Conservation (phyloP, 35 echinoderm and acorn worm species). For the Holothuria glaberrima region DNA sequence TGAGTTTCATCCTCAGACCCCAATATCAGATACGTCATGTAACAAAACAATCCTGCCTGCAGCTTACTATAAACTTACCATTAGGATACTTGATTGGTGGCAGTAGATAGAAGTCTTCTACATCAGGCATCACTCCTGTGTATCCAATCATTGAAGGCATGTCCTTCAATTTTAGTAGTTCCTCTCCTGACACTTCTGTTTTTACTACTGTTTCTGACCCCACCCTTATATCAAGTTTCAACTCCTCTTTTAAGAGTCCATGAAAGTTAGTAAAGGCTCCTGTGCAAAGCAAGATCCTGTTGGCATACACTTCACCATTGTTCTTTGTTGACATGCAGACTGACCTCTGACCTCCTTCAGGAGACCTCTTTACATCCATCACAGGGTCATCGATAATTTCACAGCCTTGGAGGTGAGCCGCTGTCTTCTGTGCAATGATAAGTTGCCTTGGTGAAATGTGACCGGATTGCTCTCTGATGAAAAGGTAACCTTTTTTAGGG, state of each 20-base stretch:
- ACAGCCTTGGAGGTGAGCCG: conserved; percentile 63
- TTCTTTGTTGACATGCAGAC: conserved; percentile 26
- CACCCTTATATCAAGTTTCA: conserved; percentile 52
- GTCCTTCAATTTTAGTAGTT: conserved; percentile 47
- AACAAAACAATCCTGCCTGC: too few relatives aligned
- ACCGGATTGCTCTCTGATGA: conserved; percentile 32
- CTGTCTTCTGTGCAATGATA: conserved; percentile 64
- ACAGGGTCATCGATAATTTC: conserved; percentile 70
- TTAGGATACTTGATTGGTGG: conserved; percentile 90
- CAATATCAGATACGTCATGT: too few relatives aligned
- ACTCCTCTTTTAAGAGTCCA: conserved; percentile 50
- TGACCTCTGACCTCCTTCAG: background rate
- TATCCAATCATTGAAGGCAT: conserved; percentile 71
- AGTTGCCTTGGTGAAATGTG: conserved; percentile 65
- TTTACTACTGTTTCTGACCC: conserved; percentile 45
- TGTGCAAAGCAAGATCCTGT: conserved; percentile 70
- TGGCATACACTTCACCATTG: conserved; percentile 42
- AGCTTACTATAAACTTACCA: conserved; percentile 49
- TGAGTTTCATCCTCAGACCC: too few relatives aligned
- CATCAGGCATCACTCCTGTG: conserved; percentile 18
- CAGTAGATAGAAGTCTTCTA: conserved; percentile 69
- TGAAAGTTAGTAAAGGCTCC: conserved; percentile 80
- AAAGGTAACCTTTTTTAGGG: conserved; percentile 7
- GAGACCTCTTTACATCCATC: background rate
- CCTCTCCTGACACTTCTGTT: conserved; percentile 66